Evolutionary conservation across 2,888 invertebrate species (phyloP), one percentile per base, ranked within the genome.

Genomic region (Balanococcus diminutus): DNA sequence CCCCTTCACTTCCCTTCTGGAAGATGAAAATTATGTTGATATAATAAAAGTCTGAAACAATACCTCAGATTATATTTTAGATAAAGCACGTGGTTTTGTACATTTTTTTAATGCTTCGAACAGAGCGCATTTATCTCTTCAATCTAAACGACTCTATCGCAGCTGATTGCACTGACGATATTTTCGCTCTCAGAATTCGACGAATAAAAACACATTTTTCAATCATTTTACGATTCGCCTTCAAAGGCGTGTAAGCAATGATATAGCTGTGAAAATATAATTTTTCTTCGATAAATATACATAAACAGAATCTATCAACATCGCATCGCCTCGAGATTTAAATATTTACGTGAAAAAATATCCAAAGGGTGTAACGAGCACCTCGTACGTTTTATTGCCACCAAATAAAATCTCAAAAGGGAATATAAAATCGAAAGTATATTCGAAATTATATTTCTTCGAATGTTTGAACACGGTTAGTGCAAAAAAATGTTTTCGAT

Each of bases 261-360:
- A 67, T 56, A 16, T 28, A 31, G 67, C 16, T 25, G 16, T 16
- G 67, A 28, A 28, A 67, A 67, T 67, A 67, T 67, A 67, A 28
- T 67, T 67, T 67, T 67, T 28, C 67, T 16, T 16, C 67, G 67
- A 67, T 67, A 67, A 28, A 67, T 67, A 67, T n/a, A n/a, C n/a
- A n/a, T 67, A 67, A 67, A 56, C 56, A 22, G 22, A 67, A 67
- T 67, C 67, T 67, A 67, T 67, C 67, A 67, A 67, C 67, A 67
- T 67, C 67, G 28, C 67, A 46, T 46, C 46, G 16, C 56, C 61
- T n/a, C 14, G 28, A 28, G 67, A 67, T 67, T 67, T 28, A 67
- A 67, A 67, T 67, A 67, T 67, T 67, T 67, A 67, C 67, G 67
- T 16, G 56, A 28, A 67, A 67, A 67, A 67, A 67, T 28, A 67